These are phyloP conservation scores for Caenorhabditis latens DNA, from an alignment of 1,140 invertebrate species.

Conservation along the genomic window DNA sequence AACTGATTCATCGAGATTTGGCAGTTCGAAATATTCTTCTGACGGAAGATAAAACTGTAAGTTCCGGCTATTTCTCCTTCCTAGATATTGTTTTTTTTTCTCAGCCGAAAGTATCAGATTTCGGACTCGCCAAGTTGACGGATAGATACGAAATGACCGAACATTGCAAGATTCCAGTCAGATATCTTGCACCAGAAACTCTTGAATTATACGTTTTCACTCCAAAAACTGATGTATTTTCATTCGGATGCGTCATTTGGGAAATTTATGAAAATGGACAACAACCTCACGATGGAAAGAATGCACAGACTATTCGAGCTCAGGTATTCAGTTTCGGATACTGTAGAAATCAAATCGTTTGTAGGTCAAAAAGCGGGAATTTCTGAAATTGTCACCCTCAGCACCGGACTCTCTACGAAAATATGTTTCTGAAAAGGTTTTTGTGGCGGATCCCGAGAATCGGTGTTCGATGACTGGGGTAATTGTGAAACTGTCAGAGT, in stretches of 20 bases:
- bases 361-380: slow-evolving; percentile 10
- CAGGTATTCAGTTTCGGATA: background rate
- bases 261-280: slow-evolving; percentile 35
- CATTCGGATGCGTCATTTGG: slow-evolving; percentile 41
- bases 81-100: background rate
- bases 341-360: background rate
- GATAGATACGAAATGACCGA: slow-evolving; percentile 16
- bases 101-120: slow-evolving; percentile 33
- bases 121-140: background rate
- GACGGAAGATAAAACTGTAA: background rate
- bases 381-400: background rate
- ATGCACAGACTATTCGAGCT: slow-evolving; percentile 15
- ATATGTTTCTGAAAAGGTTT: slow-evolving; percentile 35
- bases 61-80: background rate
- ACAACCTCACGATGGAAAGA: slow-evolving; percentile 36
- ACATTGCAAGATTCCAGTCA: slow-evolving; percentile 22
- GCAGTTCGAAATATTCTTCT: slow-evolving; percentile 9
- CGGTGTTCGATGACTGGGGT: slow-evolving; percentile 21
- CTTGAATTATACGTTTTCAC: background rate
- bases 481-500: background rate
- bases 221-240: slow-evolving; percentile 22
- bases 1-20: slow-evolving; percentile 34
- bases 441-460: slow-evolving; percentile 34
- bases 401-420: slow-evolving; percentile 16
- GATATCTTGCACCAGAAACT: slow-evolving; percentile 32